Evolutionary conservation across 2,888 invertebrate species (phyloP).

Genomic region (Vanessa cardui): DNA sequence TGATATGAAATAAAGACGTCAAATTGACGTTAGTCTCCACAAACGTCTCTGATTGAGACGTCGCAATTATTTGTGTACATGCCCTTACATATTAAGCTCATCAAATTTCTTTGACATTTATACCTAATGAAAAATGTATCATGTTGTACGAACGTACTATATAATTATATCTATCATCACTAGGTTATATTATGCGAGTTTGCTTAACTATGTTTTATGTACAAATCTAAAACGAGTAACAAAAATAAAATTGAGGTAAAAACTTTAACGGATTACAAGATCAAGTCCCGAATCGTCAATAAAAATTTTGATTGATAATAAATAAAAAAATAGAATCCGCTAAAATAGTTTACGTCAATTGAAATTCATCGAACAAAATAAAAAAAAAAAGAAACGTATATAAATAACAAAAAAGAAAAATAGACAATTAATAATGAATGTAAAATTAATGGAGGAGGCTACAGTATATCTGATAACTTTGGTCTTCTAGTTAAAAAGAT

Average conservation of each 20-base stretch:
- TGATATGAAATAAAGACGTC: not conserved
- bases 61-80: conserved; percentile 17
- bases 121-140: conserved; percentile 14
- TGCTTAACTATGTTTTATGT: conserved; percentile 42
- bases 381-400: conserved; percentile 12
- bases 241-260: conserved; percentile 37
- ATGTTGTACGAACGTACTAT: conserved; percentile 20
- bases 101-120: not conserved
- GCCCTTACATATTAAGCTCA: conserved; percentile 7
- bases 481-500: conserved; percentile 44
- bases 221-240: conserved; percentile 43
- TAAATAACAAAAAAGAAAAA: conserved; percentile 16
- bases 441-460: conserved; percentile 17
- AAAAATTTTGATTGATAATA: conserved; percentile 17
- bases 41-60: not conserved
- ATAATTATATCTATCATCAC: conserved; percentile 33
- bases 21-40: not conserved
- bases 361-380: conserved; percentile 11
- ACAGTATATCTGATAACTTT: conserved; percentile 44
- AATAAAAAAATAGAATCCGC: conserved; percentile 25
- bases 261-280: conserved; percentile 27
- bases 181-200: conserved; percentile 37
- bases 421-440: conserved; percentile 14
- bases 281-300: conserved; percentile 19
- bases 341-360: conserved; percentile 30